These are phyloP conservation scores for Neosilurus mollespiculum DNA, from an alignment of 2,797 vertebrate genomes.

Conservation along the genomic window DNA sequence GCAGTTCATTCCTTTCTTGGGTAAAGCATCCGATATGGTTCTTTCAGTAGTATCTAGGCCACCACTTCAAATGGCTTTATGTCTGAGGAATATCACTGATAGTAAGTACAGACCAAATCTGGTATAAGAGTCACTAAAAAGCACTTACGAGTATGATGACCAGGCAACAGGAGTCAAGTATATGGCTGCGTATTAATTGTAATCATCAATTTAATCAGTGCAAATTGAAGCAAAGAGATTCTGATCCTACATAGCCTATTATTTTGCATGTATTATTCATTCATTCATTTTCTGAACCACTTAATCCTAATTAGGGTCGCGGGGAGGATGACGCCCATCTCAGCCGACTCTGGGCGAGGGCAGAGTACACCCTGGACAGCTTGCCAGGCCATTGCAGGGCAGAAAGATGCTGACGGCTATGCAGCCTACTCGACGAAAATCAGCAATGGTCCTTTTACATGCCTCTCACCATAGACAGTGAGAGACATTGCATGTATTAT, in stretches of 20 bases:
- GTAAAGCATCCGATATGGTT: background rate
- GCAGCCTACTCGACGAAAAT: too few relatives aligned
- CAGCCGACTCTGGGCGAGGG: too few relatives aligned
- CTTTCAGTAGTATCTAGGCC: background rate
- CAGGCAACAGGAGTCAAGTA: background rate
- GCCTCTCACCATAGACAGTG: too few relatives aligned
- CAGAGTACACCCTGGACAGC: too few relatives aligned
- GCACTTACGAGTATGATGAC: background rate
- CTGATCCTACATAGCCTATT: background rate
- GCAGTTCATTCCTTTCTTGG: background rate
- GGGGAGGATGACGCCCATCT: too few relatives aligned
- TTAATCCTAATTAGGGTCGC: too few relatives aligned
- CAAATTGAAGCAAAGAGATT: background rate
- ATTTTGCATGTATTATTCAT: background rate
- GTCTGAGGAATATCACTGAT: background rate
- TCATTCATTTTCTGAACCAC: too few relatives aligned
- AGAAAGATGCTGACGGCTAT: too few relatives aligned
- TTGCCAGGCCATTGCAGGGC: too few relatives aligned
- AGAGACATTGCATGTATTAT: background rate
- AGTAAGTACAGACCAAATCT: background rate
- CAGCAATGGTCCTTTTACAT: too few relatives aligned
- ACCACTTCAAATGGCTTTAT: background rate
- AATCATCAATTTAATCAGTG: background rate
- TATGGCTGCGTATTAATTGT: background rate
- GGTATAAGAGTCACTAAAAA: background rate